Evolutionary conservation across 2,113 vertebrate species (phyloP).

Genomic region (Propithecus coquereli): DNA sequence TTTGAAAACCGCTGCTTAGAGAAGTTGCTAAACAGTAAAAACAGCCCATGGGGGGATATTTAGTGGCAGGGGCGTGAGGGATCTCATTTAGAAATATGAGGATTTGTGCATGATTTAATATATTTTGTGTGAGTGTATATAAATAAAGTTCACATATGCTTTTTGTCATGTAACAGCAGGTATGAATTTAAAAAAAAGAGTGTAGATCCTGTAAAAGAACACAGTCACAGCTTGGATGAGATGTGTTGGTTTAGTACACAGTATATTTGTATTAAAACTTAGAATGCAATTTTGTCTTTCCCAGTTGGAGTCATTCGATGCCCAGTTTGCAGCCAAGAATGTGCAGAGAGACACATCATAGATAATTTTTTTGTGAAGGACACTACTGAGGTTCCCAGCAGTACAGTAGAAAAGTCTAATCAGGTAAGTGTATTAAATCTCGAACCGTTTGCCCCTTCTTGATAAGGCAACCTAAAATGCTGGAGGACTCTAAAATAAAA

Average conservation of each 20-base stretch:
- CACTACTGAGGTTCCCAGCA: constrained; percentile 97
- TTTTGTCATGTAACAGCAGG: background rate
- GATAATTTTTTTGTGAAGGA: constrained; percentile 99
- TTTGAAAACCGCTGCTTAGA: constrained; percentile 1
- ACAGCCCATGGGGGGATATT: background rate
- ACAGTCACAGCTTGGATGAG: background rate
- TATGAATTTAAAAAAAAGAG: background rate
- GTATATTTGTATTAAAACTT: constrained; percentile 18
- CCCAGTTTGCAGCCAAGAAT: constrained; percentile 96
- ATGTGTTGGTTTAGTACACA: background rate
- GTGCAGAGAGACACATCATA: constrained; percentile 95
- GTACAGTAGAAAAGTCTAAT: constrained; percentile 97
- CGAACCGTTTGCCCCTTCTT: constrained; percentile 50
- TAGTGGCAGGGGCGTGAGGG: background rate
- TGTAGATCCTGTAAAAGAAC: background rate
- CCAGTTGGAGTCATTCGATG: constrained; percentile 94
- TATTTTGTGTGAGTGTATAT: background rate
- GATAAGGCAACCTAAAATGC: background rate
- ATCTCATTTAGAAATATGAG: constrained; percentile 24
- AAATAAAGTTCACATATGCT: background rate
- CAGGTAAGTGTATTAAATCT: constrained; percentile 87
- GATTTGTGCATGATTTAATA: background rate
- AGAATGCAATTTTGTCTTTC: constrained; percentile 37
- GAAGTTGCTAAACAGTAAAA: background rate
- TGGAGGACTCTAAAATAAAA: background rate